Evolutionary conservation across 2,797 vertebrate genomes (phyloP).

Genomic region (Trematomus bernacchii): DNA sequence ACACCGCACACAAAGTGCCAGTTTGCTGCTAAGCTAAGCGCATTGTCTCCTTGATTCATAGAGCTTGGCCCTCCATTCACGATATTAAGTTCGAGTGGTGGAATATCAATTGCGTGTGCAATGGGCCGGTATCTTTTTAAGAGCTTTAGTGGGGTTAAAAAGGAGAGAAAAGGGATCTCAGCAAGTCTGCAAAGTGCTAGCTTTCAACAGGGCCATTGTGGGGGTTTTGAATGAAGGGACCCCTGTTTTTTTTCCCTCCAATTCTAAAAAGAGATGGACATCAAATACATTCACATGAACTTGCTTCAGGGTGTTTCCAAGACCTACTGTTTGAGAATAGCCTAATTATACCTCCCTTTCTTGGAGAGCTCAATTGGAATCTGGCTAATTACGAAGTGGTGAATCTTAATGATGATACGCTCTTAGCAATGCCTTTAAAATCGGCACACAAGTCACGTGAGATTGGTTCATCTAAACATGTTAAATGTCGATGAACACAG

Average conservation of each 20-base stretch:
- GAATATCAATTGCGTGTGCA: constrained; percentile 86
- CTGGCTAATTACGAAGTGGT: constrained; percentile 74
- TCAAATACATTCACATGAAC: constrained; percentile 87
- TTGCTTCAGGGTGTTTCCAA: constrained; percentile 79
- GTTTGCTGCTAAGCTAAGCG: constrained; percentile 90
- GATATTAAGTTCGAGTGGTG: constrained; percentile 89
- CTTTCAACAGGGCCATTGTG: constrained; percentile 81
- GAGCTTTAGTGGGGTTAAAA: constrained; percentile 82
- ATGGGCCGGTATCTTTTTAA: constrained; percentile 82
- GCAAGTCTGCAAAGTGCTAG: constrained; percentile 76
- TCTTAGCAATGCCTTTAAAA: constrained; percentile 58
- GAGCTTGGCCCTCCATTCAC: constrained; percentile 90
- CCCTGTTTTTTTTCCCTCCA: constrained; percentile 74
- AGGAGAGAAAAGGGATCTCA: constrained; percentile 79
- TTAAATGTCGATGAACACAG: constrained; percentile 30
- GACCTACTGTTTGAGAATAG: constrained; percentile 78
- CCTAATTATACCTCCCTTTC: constrained; percentile 80
- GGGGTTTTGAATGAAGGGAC: constrained; percentile 74
- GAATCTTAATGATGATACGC: constrained; percentile 74
- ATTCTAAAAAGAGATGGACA: constrained; percentile 80
- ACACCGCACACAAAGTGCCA: constrained; percentile 92
- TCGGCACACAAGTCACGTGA: constrained; percentile 42
- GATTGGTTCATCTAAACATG: constrained; percentile 27
- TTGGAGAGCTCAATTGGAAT: constrained; percentile 73
- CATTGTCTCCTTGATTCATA: constrained; percentile 87